Percentiles rank a stretch among this genome's conserved stretches.
These are phyloP conservation scores for Zenarchopterus dispar DNA, from an alignment of 2,797 vertebrate species.

Conservation along the genomic window DNA sequence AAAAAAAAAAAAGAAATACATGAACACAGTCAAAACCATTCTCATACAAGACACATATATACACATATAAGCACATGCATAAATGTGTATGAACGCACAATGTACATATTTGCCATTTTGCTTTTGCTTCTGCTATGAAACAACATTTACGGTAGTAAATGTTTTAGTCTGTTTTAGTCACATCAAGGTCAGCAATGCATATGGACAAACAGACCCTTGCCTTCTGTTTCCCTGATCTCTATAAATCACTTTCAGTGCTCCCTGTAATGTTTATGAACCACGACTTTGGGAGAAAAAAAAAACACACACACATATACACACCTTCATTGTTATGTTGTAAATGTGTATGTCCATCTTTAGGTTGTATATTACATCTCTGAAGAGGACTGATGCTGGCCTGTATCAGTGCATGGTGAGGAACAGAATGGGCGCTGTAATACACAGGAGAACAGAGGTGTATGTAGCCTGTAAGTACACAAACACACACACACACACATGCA, in stretches of 20 bases:
- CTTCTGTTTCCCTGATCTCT: slow-evolving; percentile 25
- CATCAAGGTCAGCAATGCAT: slow-evolving; percentile 58
- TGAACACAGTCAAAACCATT: slow-evolving; percentile 30
- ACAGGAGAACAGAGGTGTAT: slow-evolving; percentile 88
- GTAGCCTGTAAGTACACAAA: slow-evolving; percentile 91
- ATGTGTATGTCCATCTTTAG: slow-evolving; percentile 66
- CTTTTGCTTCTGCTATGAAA: slow-evolving; percentile 43
- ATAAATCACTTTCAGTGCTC: background rate
- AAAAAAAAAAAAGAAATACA: slow-evolving; percentile 23
- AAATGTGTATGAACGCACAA: slow-evolving; percentile 20
- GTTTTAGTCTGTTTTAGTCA: slow-evolving; percentile 25
- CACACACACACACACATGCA: slow-evolving; percentile 4
- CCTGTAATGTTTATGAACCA: slow-evolving; percentile 9
- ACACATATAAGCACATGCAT: slow-evolving; percentile 6
- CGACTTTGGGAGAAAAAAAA: background rate
- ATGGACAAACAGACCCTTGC: slow-evolving; percentile 45
- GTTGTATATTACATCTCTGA: slow-evolving; percentile 85
- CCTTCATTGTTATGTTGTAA: background rate
- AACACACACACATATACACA: background rate
- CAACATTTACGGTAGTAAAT: slow-evolving; percentile 38
- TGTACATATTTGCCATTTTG: background rate
- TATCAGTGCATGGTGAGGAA: slow-evolving; percentile 94
- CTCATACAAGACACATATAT: slow-evolving; percentile 12
- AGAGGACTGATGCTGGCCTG: slow-evolving; percentile 85
- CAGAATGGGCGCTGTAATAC: slow-evolving; percentile 92